Conservation (phyloP, 2,113 vertebrate species). For the Brachypteracias leptosomus region DNA sequence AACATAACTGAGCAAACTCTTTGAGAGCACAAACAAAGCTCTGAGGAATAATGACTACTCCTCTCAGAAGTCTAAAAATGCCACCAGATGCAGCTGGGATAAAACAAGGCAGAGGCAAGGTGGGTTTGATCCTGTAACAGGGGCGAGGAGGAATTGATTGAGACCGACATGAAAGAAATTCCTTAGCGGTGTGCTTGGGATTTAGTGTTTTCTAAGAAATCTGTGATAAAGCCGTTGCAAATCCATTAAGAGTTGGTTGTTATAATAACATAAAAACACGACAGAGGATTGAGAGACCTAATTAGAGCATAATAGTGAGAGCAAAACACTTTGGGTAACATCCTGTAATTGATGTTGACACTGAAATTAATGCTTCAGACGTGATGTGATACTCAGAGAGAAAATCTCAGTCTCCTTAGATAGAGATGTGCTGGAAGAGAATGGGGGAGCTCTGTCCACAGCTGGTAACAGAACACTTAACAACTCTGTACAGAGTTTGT, state of each 20-base stretch:
- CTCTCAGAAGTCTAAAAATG: background rate
- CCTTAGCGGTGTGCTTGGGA: background rate
- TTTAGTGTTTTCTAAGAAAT: background rate
- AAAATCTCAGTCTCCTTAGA: background rate
- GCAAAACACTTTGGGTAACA: background rate
- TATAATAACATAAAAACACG: background rate
- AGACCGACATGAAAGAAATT: background rate
- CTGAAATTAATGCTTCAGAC: background rate
- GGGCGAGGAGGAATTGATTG: background rate
- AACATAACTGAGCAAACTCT: background rate
- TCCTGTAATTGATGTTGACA: background rate
- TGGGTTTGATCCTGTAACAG: background rate
- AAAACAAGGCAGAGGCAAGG: background rate
- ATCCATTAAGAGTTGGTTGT: background rate
- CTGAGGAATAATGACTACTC: background rate
- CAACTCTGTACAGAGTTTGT: background rate
- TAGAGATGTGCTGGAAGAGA: background rate
- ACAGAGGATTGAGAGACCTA: background rate
- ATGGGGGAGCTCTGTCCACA: background rate
- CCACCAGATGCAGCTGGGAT: background rate
- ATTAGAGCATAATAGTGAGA: background rate
- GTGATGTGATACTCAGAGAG: background rate
- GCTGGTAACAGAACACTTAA: background rate
- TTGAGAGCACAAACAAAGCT: background rate
- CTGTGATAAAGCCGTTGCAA: background rate